Evolutionary conservation across 92 coral and sea anemone genomes (phyloP), one percentile per base, ranked within the genome.

Genomic region (Paragorgia papillata): DNA sequence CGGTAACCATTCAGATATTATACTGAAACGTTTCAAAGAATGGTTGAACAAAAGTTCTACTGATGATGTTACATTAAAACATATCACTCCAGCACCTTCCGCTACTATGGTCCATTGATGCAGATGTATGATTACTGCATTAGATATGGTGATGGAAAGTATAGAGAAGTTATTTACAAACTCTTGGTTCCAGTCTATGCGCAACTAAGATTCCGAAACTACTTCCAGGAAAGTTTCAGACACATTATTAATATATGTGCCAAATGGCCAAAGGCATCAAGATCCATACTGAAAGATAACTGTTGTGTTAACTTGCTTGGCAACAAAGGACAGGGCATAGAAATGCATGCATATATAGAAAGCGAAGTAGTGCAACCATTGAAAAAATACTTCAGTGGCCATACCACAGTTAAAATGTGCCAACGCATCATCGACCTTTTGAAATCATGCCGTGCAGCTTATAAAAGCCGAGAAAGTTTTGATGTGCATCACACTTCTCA

Each of bases 291-390:
- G 18, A 66, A 74, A 57, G 66, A 74, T 33, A 74, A 74, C 54
- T 74, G 79, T 25, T 74, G 66, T 57, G 79, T 74, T 21, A 74
- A 74, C 67, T 24, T 74, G 68, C 22, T 7, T 74, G 79, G 79
- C 12, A 59, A 59, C 20, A 55, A 74, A 74, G 79, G 79, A 17
- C 32, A 74, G 39, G 79, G 67, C 29, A 74, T 74, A 7, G 79
- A 74, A 59, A 74, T 74, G 65, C 66, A 74, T 74, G 79, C 66
- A 9, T 74, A 56, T 55, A 66, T 73, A 21, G 79, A 73, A 57
- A 55, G 65, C 33, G 79, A 73, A 51, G 79, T 55, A 5, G 79
- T 73, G 28, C 65, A 61, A 10, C 79, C 79, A 20, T 49, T 73
- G 28, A 73, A 73, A 58, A 73, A 12, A 14, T 74, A 74, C 32